A percentile compares a stretch with the other conserved stretches of the same genome.
phyloP scores from a whole-genome alignment of 1,140 invertebrate genomes.

The Musca vetustissima region DNA sequence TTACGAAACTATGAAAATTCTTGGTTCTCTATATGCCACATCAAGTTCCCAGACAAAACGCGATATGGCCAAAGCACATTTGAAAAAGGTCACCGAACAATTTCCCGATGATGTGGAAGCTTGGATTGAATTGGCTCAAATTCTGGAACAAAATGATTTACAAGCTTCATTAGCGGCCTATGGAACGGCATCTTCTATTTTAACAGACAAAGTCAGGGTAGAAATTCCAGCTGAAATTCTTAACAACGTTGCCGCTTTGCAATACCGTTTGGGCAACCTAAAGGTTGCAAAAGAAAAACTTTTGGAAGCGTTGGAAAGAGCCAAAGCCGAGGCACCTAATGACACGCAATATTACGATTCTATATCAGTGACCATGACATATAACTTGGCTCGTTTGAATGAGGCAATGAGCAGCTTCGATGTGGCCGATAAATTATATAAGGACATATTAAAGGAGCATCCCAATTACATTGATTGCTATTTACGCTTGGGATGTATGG shows the following conservation, averaged over 20 bases:
- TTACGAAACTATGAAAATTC: slow-evolving; percentile 99
- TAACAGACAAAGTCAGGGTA: slow-evolving; percentile 90
- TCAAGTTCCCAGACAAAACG: slow-evolving; percentile 87
- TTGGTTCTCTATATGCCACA: slow-evolving; percentile 94
- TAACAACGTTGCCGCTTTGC: slow-evolving; percentile 95
- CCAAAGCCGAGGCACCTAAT: slow-evolving; percentile 77
- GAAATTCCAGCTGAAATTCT: slow-evolving; percentile 97
- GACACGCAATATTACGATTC: slow-evolving; percentile 95
- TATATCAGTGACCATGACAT: slow-evolving; percentile 94
- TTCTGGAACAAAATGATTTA: slow-evolving; percentile 93
- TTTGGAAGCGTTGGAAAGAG: slow-evolving; percentile 81
- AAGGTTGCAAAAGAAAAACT: slow-evolving; percentile 83
- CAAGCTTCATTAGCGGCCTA: slow-evolving; percentile 88
- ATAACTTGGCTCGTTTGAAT: slow-evolving; percentile 92
- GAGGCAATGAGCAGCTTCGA: slow-evolving; percentile 93
- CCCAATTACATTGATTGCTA: slow-evolving; percentile 99
- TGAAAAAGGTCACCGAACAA: slow-evolving; percentile 94
- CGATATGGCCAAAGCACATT: slow-evolving; percentile 87
- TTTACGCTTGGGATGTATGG: slow-evolving; percentile 92
- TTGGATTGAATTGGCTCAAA: slow-evolving; percentile 98
- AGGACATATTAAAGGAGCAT: slow-evolving; percentile 95
- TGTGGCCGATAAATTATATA: slow-evolving; percentile 96
- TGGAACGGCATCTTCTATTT: slow-evolving; percentile 87
- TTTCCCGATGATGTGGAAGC: slow-evolving; percentile 98
- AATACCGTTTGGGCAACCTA: slow-evolving; percentile 85